Percentiles rank a stretch among this genome's conserved stretches.
phyloP scores from a whole-genome alignment of 2,113 vertebrate genomes.

The Leptocoma aspasia region DNA sequence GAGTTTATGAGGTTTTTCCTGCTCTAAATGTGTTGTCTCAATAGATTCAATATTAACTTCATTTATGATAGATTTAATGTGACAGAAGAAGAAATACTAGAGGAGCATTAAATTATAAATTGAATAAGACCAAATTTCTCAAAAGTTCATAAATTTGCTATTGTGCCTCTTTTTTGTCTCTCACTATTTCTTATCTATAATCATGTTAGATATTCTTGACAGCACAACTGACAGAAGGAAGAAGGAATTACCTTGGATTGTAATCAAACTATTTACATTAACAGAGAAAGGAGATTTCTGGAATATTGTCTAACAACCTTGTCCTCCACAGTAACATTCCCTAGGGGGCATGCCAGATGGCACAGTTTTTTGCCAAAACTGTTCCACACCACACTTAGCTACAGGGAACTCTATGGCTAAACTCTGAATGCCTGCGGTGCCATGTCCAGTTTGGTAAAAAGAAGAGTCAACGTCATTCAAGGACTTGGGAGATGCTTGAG shows the following conservation, averaged over 20 bases:
- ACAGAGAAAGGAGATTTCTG: background rate
- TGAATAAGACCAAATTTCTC: background rate
- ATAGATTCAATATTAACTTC: background rate
- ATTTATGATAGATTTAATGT: background rate
- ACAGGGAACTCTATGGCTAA: background rate
- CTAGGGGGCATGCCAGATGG: background rate
- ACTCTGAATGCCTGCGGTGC: background rate
- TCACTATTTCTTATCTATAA: background rate
- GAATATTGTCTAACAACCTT: background rate
- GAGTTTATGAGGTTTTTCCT: background rate
- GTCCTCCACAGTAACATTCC: background rate
- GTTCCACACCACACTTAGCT: background rate
- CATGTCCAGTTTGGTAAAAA: background rate
- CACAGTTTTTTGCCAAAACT: background rate
- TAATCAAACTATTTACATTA: background rate
- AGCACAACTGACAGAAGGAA: background rate
- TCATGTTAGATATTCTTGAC: background rate
- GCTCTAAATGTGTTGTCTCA: background rate
- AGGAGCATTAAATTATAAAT: background rate
- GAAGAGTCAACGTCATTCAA: background rate
- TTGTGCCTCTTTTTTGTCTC: background rate
- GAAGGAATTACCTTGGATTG: background rate
- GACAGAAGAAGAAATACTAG: background rate
- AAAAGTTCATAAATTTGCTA: background rate
- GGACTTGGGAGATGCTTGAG: background rate